Percentiles rank a stretch among this genome's conserved stretches.
Evolutionary conservation across 2,797 vertebrate species (phyloP).

Genomic region (Erethizon dorsatum): DNA sequence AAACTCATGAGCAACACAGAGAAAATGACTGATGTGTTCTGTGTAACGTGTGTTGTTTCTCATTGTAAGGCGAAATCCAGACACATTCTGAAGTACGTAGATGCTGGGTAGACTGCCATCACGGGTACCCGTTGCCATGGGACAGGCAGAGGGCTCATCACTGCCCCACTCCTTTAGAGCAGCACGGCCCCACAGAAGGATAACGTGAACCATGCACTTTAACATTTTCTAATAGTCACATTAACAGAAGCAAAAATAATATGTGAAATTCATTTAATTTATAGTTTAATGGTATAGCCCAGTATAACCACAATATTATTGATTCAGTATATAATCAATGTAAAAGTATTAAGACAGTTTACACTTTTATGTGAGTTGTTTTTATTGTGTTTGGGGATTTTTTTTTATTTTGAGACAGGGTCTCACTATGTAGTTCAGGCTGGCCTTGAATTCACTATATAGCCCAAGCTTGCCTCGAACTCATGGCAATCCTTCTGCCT

Average conservation of each 20-base stretch:
- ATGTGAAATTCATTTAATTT: slow-evolving; percentile 24
- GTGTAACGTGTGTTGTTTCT: not conserved
- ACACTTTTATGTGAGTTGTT: not conserved
- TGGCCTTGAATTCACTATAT: not conserved
- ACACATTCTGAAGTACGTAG: not conserved
- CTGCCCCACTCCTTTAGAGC: not conserved
- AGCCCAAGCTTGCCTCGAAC: not conserved
- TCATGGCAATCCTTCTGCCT: not conserved
- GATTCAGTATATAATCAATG: slow-evolving; percentile 27
- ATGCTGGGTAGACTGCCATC: not conserved
- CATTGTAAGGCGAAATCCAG: not conserved
- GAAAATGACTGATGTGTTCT: not conserved
- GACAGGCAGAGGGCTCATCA: not conserved
- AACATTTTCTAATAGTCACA: not conserved
- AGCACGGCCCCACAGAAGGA: not conserved
- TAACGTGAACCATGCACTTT: not conserved
- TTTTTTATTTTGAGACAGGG: not conserved
- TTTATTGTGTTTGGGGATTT: not conserved
- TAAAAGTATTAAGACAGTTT: not conserved
- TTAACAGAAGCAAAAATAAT: slow-evolving; percentile 18
- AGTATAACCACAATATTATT: not conserved
- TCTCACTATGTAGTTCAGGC: not conserved
- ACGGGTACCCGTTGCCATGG: not conserved
- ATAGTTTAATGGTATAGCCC: not conserved
- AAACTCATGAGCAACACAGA: not conserved